phyloP scores from a whole-genome alignment of 1,140 invertebrate genomes.

The Eciton burchellii region DNA sequence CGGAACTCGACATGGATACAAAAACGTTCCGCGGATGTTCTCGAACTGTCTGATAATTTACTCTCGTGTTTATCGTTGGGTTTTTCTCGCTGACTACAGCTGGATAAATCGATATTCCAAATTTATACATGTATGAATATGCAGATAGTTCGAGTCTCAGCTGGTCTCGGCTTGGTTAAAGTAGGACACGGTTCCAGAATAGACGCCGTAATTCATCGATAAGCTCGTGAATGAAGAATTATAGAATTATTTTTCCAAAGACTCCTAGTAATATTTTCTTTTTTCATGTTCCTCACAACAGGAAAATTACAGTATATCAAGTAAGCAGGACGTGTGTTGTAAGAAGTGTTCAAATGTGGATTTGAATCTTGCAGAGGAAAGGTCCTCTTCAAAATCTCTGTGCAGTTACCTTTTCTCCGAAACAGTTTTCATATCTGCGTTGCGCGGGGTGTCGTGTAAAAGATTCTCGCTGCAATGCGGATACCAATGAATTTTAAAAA shows the following conservation, averaged over 20 bases:
- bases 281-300: no score
- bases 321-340: no score
- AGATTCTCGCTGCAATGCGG: not conserved
- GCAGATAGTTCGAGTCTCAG: no score
- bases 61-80: not conserved
- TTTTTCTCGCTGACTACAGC: no score
- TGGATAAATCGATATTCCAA: not conserved
- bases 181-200: not conserved
- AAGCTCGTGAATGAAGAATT: no score
- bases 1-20: no score
- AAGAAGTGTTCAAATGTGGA: no score
- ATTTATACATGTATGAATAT: no score
- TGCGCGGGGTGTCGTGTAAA: not conserved
- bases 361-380: not conserved
- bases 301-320: no score
- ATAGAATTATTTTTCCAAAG: no score
- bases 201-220: not conserved
- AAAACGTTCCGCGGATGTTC: not conserved
- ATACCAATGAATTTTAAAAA: not conserved
- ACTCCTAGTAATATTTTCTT: no score
- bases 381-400: slow-evolving; percentile 3
- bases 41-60: not conserved
- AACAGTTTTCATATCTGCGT: not conserved
- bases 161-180: not conserved
- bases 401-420: not conserved